Percentiles rank a stretch among this genome's conserved stretches.
Conservation (phyloP, 2,888 invertebrate species). For the Drosophila koepferae region DNA sequence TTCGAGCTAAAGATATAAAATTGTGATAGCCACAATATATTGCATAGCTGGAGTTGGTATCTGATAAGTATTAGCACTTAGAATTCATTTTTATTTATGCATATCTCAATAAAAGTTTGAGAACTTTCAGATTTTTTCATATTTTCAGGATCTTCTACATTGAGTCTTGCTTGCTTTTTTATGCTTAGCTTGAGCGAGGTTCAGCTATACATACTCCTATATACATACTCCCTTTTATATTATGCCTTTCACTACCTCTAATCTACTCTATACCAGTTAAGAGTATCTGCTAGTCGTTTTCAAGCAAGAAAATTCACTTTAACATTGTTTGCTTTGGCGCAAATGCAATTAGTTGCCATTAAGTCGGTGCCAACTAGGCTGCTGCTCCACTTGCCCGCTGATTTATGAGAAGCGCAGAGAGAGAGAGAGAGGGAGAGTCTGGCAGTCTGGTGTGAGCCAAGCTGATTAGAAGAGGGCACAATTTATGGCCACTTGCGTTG, state of each 20-base stretch:
- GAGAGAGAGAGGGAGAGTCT: neutral
- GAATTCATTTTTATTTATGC: no score
- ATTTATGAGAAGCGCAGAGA: conserved; percentile 36
- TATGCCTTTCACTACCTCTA: no score
- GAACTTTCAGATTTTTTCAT: no score
- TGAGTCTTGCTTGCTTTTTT: no score
- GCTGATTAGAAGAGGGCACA: conserved; percentile 52
- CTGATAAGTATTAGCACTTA: no score
- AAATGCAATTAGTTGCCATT: conserved; percentile 70
- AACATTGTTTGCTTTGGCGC: conserved; percentile 15
- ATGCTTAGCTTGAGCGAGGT: no score
- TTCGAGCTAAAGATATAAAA: neutral
- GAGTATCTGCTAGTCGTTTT: neutral
- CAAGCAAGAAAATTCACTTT: neutral
- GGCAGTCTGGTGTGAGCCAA: conserved; percentile 1
- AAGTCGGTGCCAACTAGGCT: conserved; percentile 48
- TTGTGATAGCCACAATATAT: no score
- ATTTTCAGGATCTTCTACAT: no score
- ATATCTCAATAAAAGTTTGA: no score
- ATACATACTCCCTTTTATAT: no score
- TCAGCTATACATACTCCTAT: no score
- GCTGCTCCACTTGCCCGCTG: conserved; percentile 50
- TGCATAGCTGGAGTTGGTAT: no score
- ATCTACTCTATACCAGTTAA: neutral
- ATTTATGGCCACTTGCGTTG: conserved; percentile 55